phyloP scores from a whole-genome alignment of 2,888 invertebrate species.

The Smittia sp. region DNA sequence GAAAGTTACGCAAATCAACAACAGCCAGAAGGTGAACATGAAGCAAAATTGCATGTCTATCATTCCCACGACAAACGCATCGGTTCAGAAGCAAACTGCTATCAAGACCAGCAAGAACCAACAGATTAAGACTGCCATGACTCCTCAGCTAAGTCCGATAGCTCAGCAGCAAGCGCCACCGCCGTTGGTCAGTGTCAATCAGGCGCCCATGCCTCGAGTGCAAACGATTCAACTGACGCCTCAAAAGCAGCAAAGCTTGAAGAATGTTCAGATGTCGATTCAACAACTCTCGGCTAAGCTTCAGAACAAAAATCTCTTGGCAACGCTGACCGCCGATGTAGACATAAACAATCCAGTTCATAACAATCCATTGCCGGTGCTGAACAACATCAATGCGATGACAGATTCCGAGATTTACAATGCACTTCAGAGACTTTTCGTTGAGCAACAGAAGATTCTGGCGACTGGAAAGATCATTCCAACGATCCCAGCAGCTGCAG shows the following conservation, averaged over 20 bases:
- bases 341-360: constrained; percentile 51
- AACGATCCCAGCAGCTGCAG: constrained; percentile 53
- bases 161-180: constrained; percentile 45
- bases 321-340: constrained; percentile 50
- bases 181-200: constrained; percentile 45
- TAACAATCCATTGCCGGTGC: constrained; percentile 51
- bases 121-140: constrained; percentile 10
- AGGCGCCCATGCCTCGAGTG: constrained; percentile 57
- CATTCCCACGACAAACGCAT: constrained; percentile 11
- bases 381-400: constrained; percentile 51
- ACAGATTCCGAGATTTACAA: constrained; percentile 58
- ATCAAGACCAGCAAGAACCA: background rate
- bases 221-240: constrained; percentile 72
- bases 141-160: constrained; percentile 44
- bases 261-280: constrained; percentile 67
- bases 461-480: constrained; percentile 68
- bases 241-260: constrained; percentile 67
- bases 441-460: constrained; percentile 69
- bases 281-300: constrained; percentile 61
- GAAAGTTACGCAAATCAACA: background rate
- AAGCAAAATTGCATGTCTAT: constrained; percentile 32
- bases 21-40: background rate
- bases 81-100: background rate
- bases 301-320: constrained; percentile 51
- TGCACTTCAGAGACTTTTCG: constrained; percentile 60